Evolutionary conservation across 2,888 invertebrate genomes (phyloP), one percentile per base, ranked within the genome.

Genomic region (Mongoloraphidia duomilia): DNA sequence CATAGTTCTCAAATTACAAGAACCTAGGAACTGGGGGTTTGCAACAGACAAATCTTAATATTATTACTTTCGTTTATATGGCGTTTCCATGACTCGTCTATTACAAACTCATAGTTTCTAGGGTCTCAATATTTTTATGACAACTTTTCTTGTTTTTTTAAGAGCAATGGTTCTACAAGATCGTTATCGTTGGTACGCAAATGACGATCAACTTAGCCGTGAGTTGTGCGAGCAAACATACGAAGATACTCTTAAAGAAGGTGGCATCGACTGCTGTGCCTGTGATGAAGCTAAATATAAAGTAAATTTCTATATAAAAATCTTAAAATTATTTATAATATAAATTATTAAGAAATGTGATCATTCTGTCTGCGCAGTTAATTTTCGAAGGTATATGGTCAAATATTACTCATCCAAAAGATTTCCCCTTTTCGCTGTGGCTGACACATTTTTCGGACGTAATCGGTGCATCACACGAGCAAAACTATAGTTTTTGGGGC

Each of bases 211-310:
- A 54, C 71, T 95, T 45, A 83, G 84, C 10, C 76, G 79, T 61
- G 81, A 82, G 36, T 72, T 94, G 46, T 95, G 95, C 62, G 87
- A 85, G 61, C 76, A 79, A 80, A 65, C 78, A 72, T 67, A 82
- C 77, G 56, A 75, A 72, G 55, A 77, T 72, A 56, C 72, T 73
- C 46, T 73, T 74, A 50, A 72, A 72, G n/a, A 69, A 68, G 51
- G 73, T 65, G 46, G 70, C 65, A 26, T 71, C 69, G 76, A 79
- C 54, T 95, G 95, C 65, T 93, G 93, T 68, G 91, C 95, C 9
- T 95, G 95, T 65, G 93, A 94, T 61, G 92, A 94, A 62, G 97
- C 96, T 50, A 92, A 93, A 66, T 97, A 97, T 67, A 86, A 81
- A 68, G 87, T 88, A 61, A 68, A 34, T 33, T n/a, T 44, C 34